Evolutionary conservation across 2,113 vertebrate species (phyloP).

Genomic region (Silurus meridionalis): DNA sequence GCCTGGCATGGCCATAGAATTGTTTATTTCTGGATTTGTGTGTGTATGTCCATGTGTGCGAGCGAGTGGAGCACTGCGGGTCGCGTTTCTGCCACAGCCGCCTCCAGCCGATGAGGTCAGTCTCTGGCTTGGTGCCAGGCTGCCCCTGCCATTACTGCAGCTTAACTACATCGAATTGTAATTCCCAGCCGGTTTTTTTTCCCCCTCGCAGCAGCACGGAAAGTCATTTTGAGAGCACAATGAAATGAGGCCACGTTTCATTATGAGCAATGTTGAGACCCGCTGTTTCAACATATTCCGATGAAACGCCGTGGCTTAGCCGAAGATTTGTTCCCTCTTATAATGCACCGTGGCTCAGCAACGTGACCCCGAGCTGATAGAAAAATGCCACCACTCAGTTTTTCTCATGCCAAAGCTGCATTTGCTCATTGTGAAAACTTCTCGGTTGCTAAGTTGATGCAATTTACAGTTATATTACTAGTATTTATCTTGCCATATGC

Average conservation of each 20-base stretch:
- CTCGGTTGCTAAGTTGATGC: background rate
- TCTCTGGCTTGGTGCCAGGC: conserved; percentile 60
- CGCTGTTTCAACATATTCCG: conserved; percentile 64
- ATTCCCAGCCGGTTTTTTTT: conserved; percentile 60
- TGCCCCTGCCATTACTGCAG: conserved; percentile 63
- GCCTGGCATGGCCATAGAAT: background rate
- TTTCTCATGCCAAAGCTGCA: background rate
- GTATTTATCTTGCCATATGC: background rate
- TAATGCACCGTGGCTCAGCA: conserved; percentile 33
- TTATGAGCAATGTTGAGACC: conserved; percentile 59
- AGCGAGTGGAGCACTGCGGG: conserved; percentile 11
- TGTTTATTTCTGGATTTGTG: conserved; percentile 11
- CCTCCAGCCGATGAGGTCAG: conserved; percentile 66
- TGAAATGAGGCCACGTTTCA: conserved; percentile 61
- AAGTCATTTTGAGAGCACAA: conserved; percentile 67
- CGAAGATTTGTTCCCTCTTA: conserved; percentile 44
- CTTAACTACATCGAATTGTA: conserved; percentile 66
- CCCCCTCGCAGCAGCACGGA: conserved; percentile 52
- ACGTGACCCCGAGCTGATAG: conserved; percentile 51
- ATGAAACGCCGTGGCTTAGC: conserved; percentile 54
- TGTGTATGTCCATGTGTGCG: conserved; percentile 8
- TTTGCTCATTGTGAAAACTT: conserved; percentile 14
- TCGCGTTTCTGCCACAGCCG: conserved; percentile 46
- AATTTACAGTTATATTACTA: background rate
- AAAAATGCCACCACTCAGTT: conserved; percentile 39